Evolutionary conservation across 2,113 vertebrate genomes (phyloP), one percentile per base, ranked within the genome.

Genomic region (Chlorodrepanis virens): DNA sequence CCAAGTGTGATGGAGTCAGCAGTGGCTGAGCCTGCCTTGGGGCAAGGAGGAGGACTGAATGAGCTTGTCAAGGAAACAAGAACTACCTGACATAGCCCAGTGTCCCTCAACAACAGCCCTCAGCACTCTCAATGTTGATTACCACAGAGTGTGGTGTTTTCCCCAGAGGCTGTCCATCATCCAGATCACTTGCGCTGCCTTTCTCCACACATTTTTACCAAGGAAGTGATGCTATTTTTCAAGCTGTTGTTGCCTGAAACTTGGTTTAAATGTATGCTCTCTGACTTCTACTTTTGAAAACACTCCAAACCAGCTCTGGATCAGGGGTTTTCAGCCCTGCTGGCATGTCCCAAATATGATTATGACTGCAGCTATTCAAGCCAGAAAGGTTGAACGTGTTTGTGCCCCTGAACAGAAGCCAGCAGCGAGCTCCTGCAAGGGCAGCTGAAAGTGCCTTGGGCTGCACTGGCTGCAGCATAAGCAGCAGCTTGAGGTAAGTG

Each of bases 181-280:
- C 49, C 1, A 0, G 12, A 25, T 83, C 17, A 29, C 11, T 54
- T 4, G 0, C 33, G 11, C 37, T 56, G 24, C 19, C 31, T 76
- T 92, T 75, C 57, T 71, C 14, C 28, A 12, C 4, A 3, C 33
- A 27, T 71, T 90, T 82, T 89, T 35, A 60, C 44, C 44, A 35
- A 33, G 6, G 8, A 92, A 65, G 3, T 12, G 21, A 24, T 16
- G 24, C 5, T 13, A 10, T 71, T 49, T 69, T 69, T 83, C 59
- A 83, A 91, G 35, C 4, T 6, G 14, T 29, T 80, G 21, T 25
- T 86, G 22, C 20, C 14, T 39, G 59, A 86, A 67, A 19, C 23
- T 77, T 49, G 22, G 19, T 5, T 9, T 74, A 82, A 75, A 69
- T 0, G 0, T 44, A 24, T 22, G 25, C 12, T 76, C 14, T 53